Evolutionary conservation across 53 echinoderm and acorn worm genomes (phyloP).

Genomic region (Temnopleurus reevesii): DNA sequence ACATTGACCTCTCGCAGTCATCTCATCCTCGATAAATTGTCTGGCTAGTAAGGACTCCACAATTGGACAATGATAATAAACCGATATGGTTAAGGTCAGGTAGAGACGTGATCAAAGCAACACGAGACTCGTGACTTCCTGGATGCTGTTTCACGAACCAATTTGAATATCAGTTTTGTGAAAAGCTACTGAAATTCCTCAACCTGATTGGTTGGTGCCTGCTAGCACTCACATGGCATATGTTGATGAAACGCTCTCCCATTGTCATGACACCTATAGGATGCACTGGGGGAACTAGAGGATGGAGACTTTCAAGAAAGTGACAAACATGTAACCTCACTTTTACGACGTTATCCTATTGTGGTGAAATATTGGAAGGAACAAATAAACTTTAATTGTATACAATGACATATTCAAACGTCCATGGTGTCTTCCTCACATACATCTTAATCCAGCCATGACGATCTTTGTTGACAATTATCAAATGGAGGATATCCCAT

Average conservation of each 20-base stretch:
- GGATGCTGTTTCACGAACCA: too few relatives aligned
- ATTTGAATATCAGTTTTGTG: too few relatives aligned
- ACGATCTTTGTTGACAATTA: too few relatives aligned
- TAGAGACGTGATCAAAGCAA: background rate
- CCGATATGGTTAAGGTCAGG: background rate
- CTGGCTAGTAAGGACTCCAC: background rate
- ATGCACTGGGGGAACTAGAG: background rate
- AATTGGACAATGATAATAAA: background rate
- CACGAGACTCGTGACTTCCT: background rate
- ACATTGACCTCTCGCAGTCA: background rate
- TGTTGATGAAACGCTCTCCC: too few relatives aligned
- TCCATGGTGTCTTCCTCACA: too few relatives aligned
- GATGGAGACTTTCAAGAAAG: slow-evolving; percentile 1
- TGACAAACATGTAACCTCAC: background rate
- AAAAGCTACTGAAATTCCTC: too few relatives aligned
- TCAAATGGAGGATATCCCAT: too few relatives aligned
- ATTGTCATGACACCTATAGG: background rate
- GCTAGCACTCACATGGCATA: too few relatives aligned
- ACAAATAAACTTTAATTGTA: background rate
- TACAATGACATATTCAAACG: too few relatives aligned
- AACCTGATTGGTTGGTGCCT: too few relatives aligned
- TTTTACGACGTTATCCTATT: background rate
- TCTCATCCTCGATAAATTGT: background rate
- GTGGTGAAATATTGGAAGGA: background rate
- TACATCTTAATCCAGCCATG: too few relatives aligned